Base-by-base conservation (phyloP, 2,113 vertebrate genomes). In the Tursiops truncatus region DNA sequence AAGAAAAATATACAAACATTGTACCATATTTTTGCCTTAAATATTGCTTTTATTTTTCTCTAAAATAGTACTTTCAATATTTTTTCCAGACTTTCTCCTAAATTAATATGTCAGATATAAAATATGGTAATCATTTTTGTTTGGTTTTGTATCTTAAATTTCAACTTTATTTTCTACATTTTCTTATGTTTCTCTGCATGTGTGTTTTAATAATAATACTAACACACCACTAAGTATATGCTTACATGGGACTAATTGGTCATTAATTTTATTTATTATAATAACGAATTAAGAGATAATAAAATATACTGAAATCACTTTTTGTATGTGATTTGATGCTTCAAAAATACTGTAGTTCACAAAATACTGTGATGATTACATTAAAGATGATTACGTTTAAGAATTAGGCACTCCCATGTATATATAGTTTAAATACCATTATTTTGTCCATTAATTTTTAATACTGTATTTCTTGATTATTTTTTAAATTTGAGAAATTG, bases 371-470 rank as follows among this genome's bases (percentile, higher is more conserved):
- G 6, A 67, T 38, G 9, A 12, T 25, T 41, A 73, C 70, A 13
- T 41, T 26, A 87, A 91, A 96, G 41, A 41, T 65, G 6, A 93
- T 23, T 31, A 4, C 28, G 9, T 28, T 79, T 47, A 90, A 71
- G 50, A 83, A 63, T 36, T 3, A 71, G 12, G 2, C 6, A 71
- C 3, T 77, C 0, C 25, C 1, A 26, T 23, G 0, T 86, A 2
- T 81, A 70, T 92, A 62, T n/a, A 41, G 20, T 84, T 62, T 74
- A 94, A 84, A 25, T 71, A 71, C 5, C n/a, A 58, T 82, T 95
- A 8, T 58, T 89, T n/a, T 36, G 20, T 62, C 1, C 2, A 50
- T 79, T 94, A 33, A 3, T 11, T 62, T 95, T 82, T 63, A 82
- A 63, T 38, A 38, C 5, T 60, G 1, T 12, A 6, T 56, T 79